Evolutionary conservation across 2,888 invertebrate species (phyloP), one percentile per base, ranked within the genome.

Genomic region (Nomada goodeniana): DNA sequence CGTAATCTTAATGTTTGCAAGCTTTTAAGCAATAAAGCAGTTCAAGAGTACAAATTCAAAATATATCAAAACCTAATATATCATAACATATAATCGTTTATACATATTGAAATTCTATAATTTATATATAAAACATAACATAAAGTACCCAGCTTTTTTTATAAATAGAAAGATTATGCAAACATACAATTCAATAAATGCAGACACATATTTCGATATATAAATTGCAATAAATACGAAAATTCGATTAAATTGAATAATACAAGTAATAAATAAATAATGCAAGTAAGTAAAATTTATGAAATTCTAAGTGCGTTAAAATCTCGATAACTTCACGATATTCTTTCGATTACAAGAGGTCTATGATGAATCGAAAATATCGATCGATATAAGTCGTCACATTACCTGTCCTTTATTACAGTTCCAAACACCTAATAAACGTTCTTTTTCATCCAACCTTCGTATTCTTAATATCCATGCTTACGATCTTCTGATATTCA

Each of bases 401-500:
- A n/a, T 53, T n/a, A 53, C n/a, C 53, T 55, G 42, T 23, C 44
- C 26, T 44, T 69, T 23, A 10, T 13, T 47, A 47, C 44, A 47
- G 59, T 18, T 47, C 44, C 59, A 42, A 18, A 68, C 20, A 4
- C 11, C 18, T 59, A 59, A 69, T 23, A 59, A 59, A 69, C 47
- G 69, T 42, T 26, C 47, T 1, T 47, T 26, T 23, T 69, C 60
- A 4, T 9, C 23, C 20, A 60, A 60, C 70, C 47, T 50, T 47
- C 47, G 15, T 50, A 70, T 70, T 70, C 47, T 70, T 70, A 70
- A 70, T 70, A 70, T 29, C 50, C 60, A 13, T 47, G 7, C 50
- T 36, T 20, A n/a, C 29, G 60, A 60, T 50, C 60, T 60, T 42
- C 23, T 70, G 70, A 70, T 70, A 59, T 50, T 47, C 50, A 29